Conservation (phyloP, 2,113 vertebrate genomes). For the Herpetotheres cachinnans region DNA sequence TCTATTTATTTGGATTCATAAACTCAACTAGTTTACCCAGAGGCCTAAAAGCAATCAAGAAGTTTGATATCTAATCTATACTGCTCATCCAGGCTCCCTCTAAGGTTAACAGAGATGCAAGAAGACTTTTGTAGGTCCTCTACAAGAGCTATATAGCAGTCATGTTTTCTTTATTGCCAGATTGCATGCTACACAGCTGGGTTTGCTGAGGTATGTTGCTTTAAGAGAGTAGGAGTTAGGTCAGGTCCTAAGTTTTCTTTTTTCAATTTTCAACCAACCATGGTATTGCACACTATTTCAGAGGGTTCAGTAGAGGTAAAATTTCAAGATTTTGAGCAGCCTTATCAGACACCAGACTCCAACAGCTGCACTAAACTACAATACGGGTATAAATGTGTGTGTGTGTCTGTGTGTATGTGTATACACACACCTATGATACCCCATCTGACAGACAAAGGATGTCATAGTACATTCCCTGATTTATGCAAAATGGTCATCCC, state of each 20-base stretch:
- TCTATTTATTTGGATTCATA: background rate
- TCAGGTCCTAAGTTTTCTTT: background rate
- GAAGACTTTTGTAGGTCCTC: background rate
- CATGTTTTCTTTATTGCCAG: background rate
- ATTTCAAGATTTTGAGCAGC: background rate
- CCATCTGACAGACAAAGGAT: background rate
- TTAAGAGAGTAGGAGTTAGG: background rate
- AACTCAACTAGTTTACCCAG: background rate
- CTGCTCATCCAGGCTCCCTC: background rate
- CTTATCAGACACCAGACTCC: background rate
- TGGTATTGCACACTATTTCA: background rate
- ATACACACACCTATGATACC: background rate
- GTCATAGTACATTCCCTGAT: background rate
- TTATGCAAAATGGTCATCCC: background rate
- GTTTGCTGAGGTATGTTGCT: background rate
- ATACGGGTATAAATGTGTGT: background rate
- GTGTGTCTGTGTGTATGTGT: background rate
- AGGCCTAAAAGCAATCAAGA: background rate
- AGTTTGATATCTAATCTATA: background rate
- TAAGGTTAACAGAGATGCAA: background rate
- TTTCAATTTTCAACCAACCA: background rate
- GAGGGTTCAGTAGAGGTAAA: background rate
- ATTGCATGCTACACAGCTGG: too few species aligned
- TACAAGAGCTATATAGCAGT: fast-evolving
- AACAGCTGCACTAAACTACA: background rate